Evolutionary conservation across 2,797 vertebrate genomes (phyloP), one percentile per base, ranked within the genome.

Genomic region (Brachyalestes nurse): DNA sequence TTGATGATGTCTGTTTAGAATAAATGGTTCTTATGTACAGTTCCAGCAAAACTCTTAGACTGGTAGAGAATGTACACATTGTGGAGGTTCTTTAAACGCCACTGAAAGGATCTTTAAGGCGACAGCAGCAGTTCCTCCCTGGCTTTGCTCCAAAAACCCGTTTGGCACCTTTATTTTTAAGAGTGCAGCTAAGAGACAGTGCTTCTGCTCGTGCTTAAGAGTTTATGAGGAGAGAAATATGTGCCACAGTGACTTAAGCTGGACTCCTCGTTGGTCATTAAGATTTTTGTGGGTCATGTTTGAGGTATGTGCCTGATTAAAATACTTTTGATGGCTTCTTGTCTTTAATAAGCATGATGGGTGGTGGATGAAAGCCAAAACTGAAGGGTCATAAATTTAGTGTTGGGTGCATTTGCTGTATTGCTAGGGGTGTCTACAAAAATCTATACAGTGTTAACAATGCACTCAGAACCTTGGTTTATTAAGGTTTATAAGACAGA

Each of bases 401-500:
- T 21, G 53, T 42, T 58, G 53, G 53, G 51, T n/a, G 53, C 49
- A 73, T 58, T 72, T 73, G 19, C 25, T 73, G 5, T 58, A 73
- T 57, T 57, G 10, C 28, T 38, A 21, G 40, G 34, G n/a, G 25
- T 75, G 45, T 60, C 0, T 87, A 23, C 1, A 23, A 38, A 17
- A 79, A 51, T 45, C 16, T 23, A 78, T 72, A 71, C 17, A 12
- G n/a, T n/a, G 28, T 21, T 38, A 72, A 38, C 70, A 38, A 19
- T 40, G 19, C 34, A 38, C 13, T 6, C n/a, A 25, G 14, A 16
- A 72, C 16, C 4, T 38, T 72, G 25, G 28, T 28, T 28, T 28
- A 28, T 28, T 28, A 28, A 28, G 28, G 28, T 28, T 28, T 28
- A n/a, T 28, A 28, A 3, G 28, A 28, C 28, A 28, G 28, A 28